Base-by-base conservation (phyloP, 2,888 invertebrate genomes). In the Scaeva pyrastri region DNA sequence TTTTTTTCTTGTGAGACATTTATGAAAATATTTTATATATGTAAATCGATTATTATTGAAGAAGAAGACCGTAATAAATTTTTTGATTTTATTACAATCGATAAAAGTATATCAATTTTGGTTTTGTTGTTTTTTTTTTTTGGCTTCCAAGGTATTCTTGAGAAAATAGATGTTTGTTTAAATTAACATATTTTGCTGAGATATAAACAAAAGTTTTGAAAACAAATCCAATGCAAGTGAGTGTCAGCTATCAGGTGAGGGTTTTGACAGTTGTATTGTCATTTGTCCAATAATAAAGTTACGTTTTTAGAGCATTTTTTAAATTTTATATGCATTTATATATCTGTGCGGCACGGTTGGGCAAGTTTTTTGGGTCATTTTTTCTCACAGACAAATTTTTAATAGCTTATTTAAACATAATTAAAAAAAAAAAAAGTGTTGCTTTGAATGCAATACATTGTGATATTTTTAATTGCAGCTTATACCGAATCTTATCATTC, bases 131-230 rank as follows among this genome's bases (percentile, higher is more conserved):
- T 31, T 5, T 31, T 31, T 31, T 31, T 4, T 2, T 31, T 31
- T 31, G 1, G 6, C 16, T 66, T 31, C 26, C 19, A 48, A 48
- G 12, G 19, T 6, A 31, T 48, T 31, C 19, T 31, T 31, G 31
- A 31, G 0, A 66, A 66, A 43, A 48, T 64, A 31, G 19, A 12
- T 48, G 19, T 66, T 66, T 48, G 45, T 48, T 48, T 41, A 45
- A 81, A 81, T 81, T 81, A 56, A 21, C 81, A 81, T 81, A 75
- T 79, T 23, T 19, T 50, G n/a, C n/a, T 2, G 14, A 21, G 21
- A 8, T 12, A 45, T 45, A 48, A 64, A 45, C 7, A 41, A 12
- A 50, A 12, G 8, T 31, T 31, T 6, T 14, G n/a, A n/a, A n/a
- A n/a, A n/a, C 2, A 8, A 23, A 26, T 16, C 0, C 0, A 52